Evolutionary conservation across 2,797 vertebrate species (phyloP).

Genomic region (Mallotus villosus): DNA sequence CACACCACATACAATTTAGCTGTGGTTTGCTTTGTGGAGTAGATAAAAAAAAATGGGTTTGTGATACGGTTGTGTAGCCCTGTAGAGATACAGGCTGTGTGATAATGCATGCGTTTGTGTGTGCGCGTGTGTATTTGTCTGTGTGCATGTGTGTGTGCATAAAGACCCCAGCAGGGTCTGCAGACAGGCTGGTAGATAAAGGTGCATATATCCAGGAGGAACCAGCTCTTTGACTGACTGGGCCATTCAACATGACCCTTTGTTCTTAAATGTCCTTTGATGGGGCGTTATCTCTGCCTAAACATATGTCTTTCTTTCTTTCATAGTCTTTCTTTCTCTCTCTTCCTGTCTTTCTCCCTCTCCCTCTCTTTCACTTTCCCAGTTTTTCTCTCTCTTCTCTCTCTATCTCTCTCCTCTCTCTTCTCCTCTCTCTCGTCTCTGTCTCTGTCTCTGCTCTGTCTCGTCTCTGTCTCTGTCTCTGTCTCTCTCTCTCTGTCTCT

Average conservation of each 20-base stretch:
- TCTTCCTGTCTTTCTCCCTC: not conserved
- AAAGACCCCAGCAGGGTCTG: not conserved
- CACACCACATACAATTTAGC: not conserved
- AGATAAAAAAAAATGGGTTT: not conserved
- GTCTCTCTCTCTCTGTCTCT: not conserved
- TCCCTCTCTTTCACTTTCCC: too few species aligned
- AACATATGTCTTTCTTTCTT: slow-evolving; percentile 1
- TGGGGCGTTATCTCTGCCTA: slow-evolving; percentile 13
- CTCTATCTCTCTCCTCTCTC: too few species aligned
- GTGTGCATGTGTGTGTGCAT: not conserved
- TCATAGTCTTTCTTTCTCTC: too few species aligned
- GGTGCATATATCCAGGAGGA: not conserved
- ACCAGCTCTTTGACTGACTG: slow-evolving; percentile 16
- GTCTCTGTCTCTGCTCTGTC: not conserved
- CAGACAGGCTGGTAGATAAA: slow-evolving; percentile 7
- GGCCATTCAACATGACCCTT: slow-evolving; percentile 18
- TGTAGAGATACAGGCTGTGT: not conserved
- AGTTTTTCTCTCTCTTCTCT: too few species aligned
- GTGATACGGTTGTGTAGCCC: not conserved
- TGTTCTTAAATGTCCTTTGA: slow-evolving; percentile 33
- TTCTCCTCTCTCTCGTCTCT: too few species aligned
- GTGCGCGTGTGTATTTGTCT: not conserved
- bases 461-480: not conserved
- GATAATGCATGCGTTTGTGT: not conserved
- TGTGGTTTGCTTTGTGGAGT: slow-evolving; percentile 4